phyloP scores from a whole-genome alignment of 2,113 vertebrate genomes.

The Engraulis encrasicolus region DNA sequence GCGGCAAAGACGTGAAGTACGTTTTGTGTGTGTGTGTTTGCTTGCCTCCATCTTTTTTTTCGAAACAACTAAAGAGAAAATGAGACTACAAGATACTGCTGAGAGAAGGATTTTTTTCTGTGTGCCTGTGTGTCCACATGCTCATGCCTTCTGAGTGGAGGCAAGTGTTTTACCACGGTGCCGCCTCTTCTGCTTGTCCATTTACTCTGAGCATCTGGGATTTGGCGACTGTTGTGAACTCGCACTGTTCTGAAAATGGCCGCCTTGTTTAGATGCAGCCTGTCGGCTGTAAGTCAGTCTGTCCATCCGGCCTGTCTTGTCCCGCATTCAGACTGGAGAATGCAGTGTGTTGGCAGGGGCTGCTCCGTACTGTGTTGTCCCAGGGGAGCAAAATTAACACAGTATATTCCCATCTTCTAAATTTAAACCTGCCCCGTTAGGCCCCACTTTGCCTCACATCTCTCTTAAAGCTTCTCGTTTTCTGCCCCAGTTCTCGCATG shows the following conservation, averaged over 20 bases:
- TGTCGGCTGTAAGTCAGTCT: neutral
- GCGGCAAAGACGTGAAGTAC: constrained; percentile 91
- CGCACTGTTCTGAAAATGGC: neutral
- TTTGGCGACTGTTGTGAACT: neutral
- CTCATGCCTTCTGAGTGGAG: no score
- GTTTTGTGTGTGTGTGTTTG: neutral
- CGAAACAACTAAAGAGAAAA: no score
- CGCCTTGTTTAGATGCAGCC: neutral
- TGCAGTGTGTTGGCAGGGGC: neutral
- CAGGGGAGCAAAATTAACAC: constrained; percentile 5
- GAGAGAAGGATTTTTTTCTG: neutral
- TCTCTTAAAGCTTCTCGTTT: neutral
- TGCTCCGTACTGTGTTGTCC: neutral
- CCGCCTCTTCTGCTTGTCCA: neutral
- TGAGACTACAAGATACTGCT: no score
- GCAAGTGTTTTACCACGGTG: neutral
- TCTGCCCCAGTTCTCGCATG: constrained; percentile 4
- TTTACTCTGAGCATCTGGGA: neutral
- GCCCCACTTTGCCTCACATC: neutral
- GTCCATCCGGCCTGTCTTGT: no score
- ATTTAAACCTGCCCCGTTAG: neutral
- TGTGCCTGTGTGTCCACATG: neutral
- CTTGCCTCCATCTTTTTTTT: neutral
- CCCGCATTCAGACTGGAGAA: no score
- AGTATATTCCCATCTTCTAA: constrained; percentile 14